Conservation (phyloP, 1,140 invertebrate genomes). For the Palaemon carinicauda region DNA sequence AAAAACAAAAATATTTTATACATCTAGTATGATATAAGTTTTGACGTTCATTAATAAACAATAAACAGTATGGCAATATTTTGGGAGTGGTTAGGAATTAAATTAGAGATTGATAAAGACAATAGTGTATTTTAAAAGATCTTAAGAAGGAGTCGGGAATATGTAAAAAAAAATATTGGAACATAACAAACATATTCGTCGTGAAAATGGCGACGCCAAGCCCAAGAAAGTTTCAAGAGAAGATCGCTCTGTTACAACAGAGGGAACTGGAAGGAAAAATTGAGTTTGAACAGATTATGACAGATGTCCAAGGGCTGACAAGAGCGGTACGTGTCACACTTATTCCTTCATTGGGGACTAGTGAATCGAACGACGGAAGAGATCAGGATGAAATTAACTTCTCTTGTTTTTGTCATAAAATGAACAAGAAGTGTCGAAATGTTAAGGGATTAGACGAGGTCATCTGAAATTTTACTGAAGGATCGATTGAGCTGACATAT, state of each 20-base stretch:
- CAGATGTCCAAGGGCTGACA: constrained; percentile 43
- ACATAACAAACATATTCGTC: constrained; percentile 51
- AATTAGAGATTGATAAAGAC: neutral
- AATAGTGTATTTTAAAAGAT: neutral
- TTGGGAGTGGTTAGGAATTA: no score
- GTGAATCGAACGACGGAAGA: neutral
- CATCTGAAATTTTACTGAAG: no score
- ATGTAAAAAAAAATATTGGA: constrained; percentile 22
- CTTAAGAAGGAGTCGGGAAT: neutral
- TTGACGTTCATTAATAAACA: neutral
- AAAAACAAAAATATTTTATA: neutral
- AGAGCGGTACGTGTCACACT: constrained; percentile 27
- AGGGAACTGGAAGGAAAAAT: constrained; percentile 38
- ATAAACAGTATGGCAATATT: neutral
- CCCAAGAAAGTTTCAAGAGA: constrained; percentile 51
- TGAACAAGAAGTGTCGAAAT: no score
- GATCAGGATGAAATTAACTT: neutral
- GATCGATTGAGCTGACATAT: no score
- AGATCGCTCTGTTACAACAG: constrained; percentile 46
- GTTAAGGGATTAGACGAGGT: no score
- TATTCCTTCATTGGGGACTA: neutral
- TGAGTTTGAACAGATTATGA: constrained; percentile 41
- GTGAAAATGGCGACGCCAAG: constrained; percentile 51
- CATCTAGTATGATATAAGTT: neutral
- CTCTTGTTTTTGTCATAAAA: neutral